A percentile compares a stretch with the other conserved stretches of the same genome.
These are phyloP conservation scores for Archegozetes longisetosus DNA, from an alignment of 1,140 invertebrate species.

Conservation along the genomic window DNA sequence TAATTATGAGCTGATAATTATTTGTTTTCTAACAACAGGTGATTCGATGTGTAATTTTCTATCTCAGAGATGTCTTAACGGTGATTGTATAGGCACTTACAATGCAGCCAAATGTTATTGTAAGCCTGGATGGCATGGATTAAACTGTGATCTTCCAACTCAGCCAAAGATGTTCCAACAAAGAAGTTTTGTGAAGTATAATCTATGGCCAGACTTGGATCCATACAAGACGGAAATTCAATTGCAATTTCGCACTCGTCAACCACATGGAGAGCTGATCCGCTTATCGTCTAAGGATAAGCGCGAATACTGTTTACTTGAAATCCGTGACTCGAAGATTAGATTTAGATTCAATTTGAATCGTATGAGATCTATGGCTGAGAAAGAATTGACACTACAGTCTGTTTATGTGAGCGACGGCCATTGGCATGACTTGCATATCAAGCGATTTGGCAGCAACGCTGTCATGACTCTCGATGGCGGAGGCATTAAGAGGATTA, in stretches of 20 bases:
- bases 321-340: conserved; percentile 73
- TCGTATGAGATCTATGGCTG: conserved; percentile 58
- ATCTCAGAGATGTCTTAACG: conserved; percentile 38
- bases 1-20: conserved; percentile 12
- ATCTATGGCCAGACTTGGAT: conserved; percentile 78
- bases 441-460: conserved; percentile 66
- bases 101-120: conserved; percentile 73
- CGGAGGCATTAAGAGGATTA: conserved; percentile 82
- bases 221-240: conserved; percentile 79
- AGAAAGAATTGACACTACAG: conserved; percentile 73
- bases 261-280: conserved; percentile 76
- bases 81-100: conserved; percentile 74
- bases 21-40: not conserved
- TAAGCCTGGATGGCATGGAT: conserved; percentile 74
- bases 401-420: conserved; percentile 85
- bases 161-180: conserved; percentile 60
- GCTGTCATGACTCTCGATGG: conserved; percentile 85
- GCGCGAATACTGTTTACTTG: conserved; percentile 79
- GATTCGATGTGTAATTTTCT: conserved; percentile 5
- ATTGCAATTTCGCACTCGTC: conserved; percentile 74
- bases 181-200: conserved; percentile 87
- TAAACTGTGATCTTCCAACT: conserved; percentile 58
- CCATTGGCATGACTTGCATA: conserved; percentile 83
- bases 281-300: conserved; percentile 83
- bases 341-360: conserved; percentile 86